Evolutionary conservation across 2,113 vertebrate species (phyloP), one percentile per base, ranked within the genome.

Genomic region (Ictalurus punctatus): DNA sequence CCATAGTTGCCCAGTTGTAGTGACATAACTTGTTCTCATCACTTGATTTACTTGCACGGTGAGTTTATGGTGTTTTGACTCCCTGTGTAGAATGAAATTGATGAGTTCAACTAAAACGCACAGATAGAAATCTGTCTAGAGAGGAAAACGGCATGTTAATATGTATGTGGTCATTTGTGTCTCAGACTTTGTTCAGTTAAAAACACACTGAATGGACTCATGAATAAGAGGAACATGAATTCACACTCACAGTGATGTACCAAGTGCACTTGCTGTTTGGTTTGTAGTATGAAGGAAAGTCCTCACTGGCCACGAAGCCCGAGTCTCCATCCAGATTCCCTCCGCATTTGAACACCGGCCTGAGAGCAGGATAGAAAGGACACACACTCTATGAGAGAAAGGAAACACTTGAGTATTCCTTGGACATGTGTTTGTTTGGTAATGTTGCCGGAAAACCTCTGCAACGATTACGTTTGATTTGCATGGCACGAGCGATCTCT

Each of bases 221-320:
- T 74, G 19, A 40, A 30, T 21, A 40, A 52, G 12, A 78, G 52
- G 27, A 52, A 59, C 58, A 83, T 83, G 34, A 61, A 14, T 5
- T 17, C 23, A 16, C n/a, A 94, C 96, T 95, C 94, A 98, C 97
- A 14, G 96, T 98, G 88, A 98, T 96, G 73, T 94, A 96, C 97
- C 97, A 98, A 86, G 93, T 94, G 92, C 97, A 98, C 91, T 95
- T 97, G 91, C 96, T 96, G 93, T 95, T 95, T 14, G 96, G 93
- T 87, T 96, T 97, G 92, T 98, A 98, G 91, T 93, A 94, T 82
- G 91, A 95, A 13, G 97, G 97, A 93, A 98, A 98, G 0, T 95
- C 96, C 83, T 98, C 97, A 73, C 97, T 98, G 90, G 95, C 97
- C 52, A 98, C 93, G 84, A 97, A 97, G 84, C 97, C 97, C 0